Base-by-base conservation (phyloP, 2,797 vertebrate species). In the Buceros bicornis region DNA sequence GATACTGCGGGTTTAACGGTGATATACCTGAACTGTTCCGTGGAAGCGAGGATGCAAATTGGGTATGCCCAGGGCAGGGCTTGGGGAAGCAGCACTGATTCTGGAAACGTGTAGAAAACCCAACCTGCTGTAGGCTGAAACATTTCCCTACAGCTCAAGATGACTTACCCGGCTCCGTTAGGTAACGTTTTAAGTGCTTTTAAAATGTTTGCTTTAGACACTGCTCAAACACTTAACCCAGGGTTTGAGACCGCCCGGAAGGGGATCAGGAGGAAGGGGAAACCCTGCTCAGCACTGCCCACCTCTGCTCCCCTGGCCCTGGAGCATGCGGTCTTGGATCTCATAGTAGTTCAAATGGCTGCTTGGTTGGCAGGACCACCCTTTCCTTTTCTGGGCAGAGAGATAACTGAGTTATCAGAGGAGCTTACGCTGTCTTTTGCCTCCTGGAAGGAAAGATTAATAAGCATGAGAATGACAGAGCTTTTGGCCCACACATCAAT, bases 321-420 rank as follows among this genome's bases (percentile, higher is more conserved):
- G 31, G 7, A 20, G 8, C 76, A 50, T 40, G 70, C 11, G 3
- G n/a, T 2, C 4, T 16, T 64, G 25, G 14, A 40, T 70, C 70
- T 76, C 6, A 15, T n/a, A 31, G 70, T 66, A 25, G 74, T 85
- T 95, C 74, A 95, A 95, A 94, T 88, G 85, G 37, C 77, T 4
- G 4, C 82, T 79, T 33, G n/a, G 56, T 37, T 87, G 93, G 89
- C 77, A 84, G 95, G 82, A 67, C 87, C 91, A 89, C 93, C 95
- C 95, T 90, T 96, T 91, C 94, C 93, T 94, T 94, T 90, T 84
- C 94, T 96, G 96, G 66, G 42, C 50, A 28, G 67, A 48, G 83
- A 95, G 97, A 97, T 97, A 96, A 95, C 48, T 11, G 64, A 72
- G 62, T 93, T 97, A 94, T 97, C 96, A 50, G 85, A 71, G 65